phyloP scores from a whole-genome alignment of 2,888 invertebrate genomes.

The Aleiodes leptofemur region DNA sequence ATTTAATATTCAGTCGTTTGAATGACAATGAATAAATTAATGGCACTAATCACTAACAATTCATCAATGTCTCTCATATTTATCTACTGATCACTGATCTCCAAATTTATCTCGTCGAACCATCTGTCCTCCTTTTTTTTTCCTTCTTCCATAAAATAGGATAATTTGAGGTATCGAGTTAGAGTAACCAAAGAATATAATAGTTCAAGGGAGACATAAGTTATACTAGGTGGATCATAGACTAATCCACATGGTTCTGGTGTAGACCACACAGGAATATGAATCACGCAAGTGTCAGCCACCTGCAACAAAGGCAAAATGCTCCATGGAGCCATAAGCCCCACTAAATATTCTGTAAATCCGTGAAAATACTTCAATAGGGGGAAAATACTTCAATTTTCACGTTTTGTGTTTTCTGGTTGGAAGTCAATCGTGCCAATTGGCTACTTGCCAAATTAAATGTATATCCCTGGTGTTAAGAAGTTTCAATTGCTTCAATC shows the following conservation, averaged over 20 bases:
- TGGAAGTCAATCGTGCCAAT: conserved; percentile 68
- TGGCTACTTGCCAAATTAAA: conserved; percentile 72
- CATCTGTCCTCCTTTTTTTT: background rate
- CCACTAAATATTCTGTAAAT: conserved; percentile 70
- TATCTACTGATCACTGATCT: too few species aligned
- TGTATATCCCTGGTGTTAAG: conserved; percentile 62
- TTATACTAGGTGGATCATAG: conserved; percentile 45
- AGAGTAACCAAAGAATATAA: conserved; percentile 22
- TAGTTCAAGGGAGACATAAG: conserved; percentile 24
- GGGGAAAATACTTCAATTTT: conserved; percentile 40
- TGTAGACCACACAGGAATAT: conserved; percentile 60
- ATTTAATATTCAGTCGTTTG: background rate
- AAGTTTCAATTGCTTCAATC: conserved; percentile 37
- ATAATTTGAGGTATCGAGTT: conserved; percentile 14
- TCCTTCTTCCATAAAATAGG: background rate
- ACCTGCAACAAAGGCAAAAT: conserved; percentile 65
- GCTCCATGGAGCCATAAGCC: conserved; percentile 66
- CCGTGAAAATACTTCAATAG: conserved; percentile 65
- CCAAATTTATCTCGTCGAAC: background rate
- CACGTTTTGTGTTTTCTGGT: conserved; percentile 11
- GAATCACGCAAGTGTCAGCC: conserved; percentile 67
- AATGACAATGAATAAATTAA: conserved; percentile 21
- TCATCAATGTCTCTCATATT: background rate
- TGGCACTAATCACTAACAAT: background rate
- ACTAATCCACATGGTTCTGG: conserved; percentile 39